Evolutionary conservation across 1,140 invertebrate genomes (phyloP).

Genomic region (Halyomorpha halys): DNA sequence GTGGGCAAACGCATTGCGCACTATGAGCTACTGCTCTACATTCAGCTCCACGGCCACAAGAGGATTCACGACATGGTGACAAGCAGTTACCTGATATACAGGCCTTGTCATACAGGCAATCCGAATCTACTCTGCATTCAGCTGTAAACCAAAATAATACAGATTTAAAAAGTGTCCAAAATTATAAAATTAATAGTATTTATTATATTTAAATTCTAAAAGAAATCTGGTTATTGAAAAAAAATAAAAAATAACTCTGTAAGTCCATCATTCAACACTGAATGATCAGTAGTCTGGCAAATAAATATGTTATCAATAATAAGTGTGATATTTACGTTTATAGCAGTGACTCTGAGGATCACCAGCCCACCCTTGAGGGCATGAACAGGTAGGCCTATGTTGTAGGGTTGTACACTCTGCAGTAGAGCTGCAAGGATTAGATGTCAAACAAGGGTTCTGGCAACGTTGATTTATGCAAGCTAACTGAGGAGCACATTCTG

Average conservation of each 20-base stretch:
- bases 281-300: too few species aligned
- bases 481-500: constrained; percentile 59
- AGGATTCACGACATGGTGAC: constrained; percentile 57
- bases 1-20: constrained; percentile 69
- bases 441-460: constrained; percentile 62
- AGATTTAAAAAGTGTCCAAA: too few species aligned
- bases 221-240: too few species aligned
- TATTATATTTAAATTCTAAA: too few species aligned
- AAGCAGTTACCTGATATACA: constrained; percentile 68
- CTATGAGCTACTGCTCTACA: constrained; percentile 57
- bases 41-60: constrained; percentile 67
- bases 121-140: constrained; percentile 66
- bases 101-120: constrained; percentile 77
- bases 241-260: too few species aligned
- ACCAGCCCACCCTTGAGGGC: constrained; percentile 72
- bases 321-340: constrained; percentile 55
- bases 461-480: constrained; percentile 69
- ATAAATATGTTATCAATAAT: background rate
- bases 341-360: constrained; percentile 76
- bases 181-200: too few species aligned
- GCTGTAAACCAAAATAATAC: constrained; percentile 43
- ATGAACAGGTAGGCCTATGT: constrained; percentile 68
- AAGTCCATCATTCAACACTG: too few species aligned
- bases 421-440: constrained; percentile 65
- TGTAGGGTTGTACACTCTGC: constrained; percentile 62